phyloP scores from a whole-genome alignment of 2,888 invertebrate species.

The Orthosia cruda region DNA sequence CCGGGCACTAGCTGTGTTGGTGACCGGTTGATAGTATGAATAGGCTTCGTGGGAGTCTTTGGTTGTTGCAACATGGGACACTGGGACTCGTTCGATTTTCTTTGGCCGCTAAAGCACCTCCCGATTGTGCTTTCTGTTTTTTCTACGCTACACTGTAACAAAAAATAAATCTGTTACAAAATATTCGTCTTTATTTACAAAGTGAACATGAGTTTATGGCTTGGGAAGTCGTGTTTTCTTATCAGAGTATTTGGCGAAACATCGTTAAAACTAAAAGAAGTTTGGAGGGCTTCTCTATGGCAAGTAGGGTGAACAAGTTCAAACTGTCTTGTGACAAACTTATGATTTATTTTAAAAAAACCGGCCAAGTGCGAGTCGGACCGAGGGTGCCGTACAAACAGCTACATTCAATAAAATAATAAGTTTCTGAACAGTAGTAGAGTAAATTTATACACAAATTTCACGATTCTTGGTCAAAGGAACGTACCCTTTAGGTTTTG shows the following conservation, averaged over 20 bases:
- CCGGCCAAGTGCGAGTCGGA: no score
- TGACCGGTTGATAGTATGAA: constrained; percentile 88
- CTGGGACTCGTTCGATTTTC: constrained; percentile 95
- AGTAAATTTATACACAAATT: no score
- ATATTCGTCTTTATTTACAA: background rate
- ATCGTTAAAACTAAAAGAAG: background rate
- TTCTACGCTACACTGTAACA: constrained; percentile 94
- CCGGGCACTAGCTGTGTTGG: constrained; percentile 84
- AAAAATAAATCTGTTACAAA: constrained; percentile 48
- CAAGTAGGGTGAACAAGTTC: background rate
- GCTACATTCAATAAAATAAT: no score
- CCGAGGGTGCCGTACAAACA: no score
- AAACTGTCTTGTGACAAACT: background rate
- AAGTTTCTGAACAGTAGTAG: no score
- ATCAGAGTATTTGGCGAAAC: background rate
- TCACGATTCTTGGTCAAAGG: no score
- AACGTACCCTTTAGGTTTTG: no score
- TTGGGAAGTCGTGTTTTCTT: background rate
- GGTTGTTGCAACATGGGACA: constrained; percentile 93
- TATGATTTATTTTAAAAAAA: background rate
- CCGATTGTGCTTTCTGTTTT: constrained; percentile 92
- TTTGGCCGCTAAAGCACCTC: constrained; percentile 93
- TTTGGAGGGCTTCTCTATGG: background rate
- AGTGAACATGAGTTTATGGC: background rate
- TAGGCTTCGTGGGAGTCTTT: constrained; percentile 89